Percentiles rank a stretch among this genome's conserved stretches.
Evolutionary conservation across 2,797 vertebrate genomes (phyloP).

Genomic region (Crypturellus tataupa): DNA sequence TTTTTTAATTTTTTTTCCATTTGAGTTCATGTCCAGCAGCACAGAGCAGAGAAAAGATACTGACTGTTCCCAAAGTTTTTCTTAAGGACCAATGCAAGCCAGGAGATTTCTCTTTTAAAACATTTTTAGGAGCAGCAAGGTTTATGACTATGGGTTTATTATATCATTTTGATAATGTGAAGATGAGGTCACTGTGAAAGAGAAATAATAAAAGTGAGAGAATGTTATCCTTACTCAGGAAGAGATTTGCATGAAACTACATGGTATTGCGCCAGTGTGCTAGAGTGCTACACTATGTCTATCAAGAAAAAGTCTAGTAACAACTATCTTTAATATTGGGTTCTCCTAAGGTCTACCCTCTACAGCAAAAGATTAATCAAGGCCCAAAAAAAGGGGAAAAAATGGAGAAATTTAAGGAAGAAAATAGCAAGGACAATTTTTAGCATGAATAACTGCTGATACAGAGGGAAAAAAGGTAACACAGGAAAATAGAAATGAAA

Average conservation of each 20-base stretch:
- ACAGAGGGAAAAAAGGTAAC: not conserved
- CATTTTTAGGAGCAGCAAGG: not conserved
- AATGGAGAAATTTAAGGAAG: not conserved
- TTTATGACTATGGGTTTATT: not conserved
- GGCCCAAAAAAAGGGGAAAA: not conserved
- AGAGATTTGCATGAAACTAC: not conserved
- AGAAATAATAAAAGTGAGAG: not conserved
- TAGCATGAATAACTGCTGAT: not conserved
- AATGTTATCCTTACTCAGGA: not conserved
- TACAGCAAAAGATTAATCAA: conserved; percentile 5
- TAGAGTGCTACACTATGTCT: not conserved
- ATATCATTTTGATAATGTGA: not conserved
- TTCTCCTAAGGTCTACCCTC: not conserved
- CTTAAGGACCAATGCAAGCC: not conserved
- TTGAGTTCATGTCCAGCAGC: not conserved
- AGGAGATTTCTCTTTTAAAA: not conserved
- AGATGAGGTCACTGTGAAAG: not conserved
- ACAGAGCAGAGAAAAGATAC: not conserved
- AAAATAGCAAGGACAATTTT: conserved; percentile 4
- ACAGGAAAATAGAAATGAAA: not conserved
- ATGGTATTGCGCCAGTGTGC: not conserved
- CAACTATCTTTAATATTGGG: not conserved
- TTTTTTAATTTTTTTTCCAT: not conserved
- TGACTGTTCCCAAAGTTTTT: not conserved
- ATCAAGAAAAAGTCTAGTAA: not conserved